Evolutionary conservation across 2,888 invertebrate genomes (phyloP), one percentile per base, ranked within the genome.

Genomic region (Ophioninae sp.): DNA sequence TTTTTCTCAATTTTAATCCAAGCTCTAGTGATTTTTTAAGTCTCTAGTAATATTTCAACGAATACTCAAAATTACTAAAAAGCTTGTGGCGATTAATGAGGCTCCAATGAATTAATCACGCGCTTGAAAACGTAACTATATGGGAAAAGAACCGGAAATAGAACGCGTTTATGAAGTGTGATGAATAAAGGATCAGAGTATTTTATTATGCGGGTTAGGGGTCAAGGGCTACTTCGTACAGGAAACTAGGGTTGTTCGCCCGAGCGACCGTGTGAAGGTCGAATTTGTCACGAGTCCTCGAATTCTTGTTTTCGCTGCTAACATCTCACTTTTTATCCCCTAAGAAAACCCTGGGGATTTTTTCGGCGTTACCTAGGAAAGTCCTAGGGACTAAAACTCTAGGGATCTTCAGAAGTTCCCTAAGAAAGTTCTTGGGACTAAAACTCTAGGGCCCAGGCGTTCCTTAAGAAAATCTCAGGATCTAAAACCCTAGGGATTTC

Each of bases 161-260:
- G 88, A 88, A 85, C 88, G 86, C 88, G 89, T 89, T 30, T 90
- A 89, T 89, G 89, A 88, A 89, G 88, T 88, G 89, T 88, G 87
- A 88, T 91, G 91, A 91, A 91, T 91, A 91, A 91, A 91, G 90
- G 90, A 91, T 90, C 86, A 85, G 77, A 85, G 87, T 83, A 87
- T 88, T 89, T 91, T 90, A 91, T 91, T 91, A 91, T 90, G 87
- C 91, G 88, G 91, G 90, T 90, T 87, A 89, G 87, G 88, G 90
- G 91, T 91, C 90, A 90, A 91, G 90, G 91, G 89, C 90, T 88
- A 88, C 88, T 89, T 23, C 30, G 13, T 63, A 63, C 5, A 13
- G 22, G 23, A 23, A 63, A 23, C 23, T 30, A 23, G 5, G 23
- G 13, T 30, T 23, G 10, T 6, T 23, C 30, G 8, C 9, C 59